Evolutionary conservation across 2,797 vertebrate species (phyloP).

Genomic region (Craterocephalus amniculus): DNA sequence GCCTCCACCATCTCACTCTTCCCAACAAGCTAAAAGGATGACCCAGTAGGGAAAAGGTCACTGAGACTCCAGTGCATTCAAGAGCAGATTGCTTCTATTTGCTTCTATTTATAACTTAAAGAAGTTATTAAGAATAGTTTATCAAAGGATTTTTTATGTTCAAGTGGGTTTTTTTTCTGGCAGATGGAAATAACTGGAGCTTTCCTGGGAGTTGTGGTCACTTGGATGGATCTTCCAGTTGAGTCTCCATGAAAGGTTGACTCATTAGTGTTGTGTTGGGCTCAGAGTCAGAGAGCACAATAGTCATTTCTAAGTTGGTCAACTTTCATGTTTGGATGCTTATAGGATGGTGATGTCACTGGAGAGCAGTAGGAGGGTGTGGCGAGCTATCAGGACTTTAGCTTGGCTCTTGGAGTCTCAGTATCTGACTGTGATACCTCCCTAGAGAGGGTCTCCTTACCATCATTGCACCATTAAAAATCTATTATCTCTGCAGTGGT

Average conservation of each 20-base stretch:
- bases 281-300: constrained; percentile 16
- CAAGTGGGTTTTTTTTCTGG: not conserved
- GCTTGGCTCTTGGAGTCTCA: constrained; percentile 72
- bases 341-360: constrained; percentile 79
- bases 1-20: constrained; percentile 57
- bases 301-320: constrained; percentile 47
- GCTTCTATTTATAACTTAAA: too few relatives aligned
- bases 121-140: constrained; percentile 5
- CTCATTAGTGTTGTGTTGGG: constrained; percentile 21
- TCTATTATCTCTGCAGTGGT: constrained; percentile 81
- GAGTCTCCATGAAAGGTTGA: not conserved
- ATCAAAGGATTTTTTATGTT: constrained; percentile 7
- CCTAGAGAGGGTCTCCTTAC: constrained; percentile 81
- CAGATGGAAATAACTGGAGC: not conserved
- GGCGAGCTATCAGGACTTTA: constrained; percentile 63
- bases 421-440: constrained; percentile 74
- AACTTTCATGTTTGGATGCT: constrained; percentile 64
- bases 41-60: constrained; percentile 73
- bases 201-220: constrained; percentile 1
- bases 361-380: constrained; percentile 50
- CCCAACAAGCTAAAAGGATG: constrained; percentile 57
- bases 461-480: constrained; percentile 82
- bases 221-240: not conserved
- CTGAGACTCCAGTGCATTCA: constrained; percentile 32
- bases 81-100: too few relatives aligned